These are phyloP conservation scores for Teleopsis dalmanni DNA, from an alignment of 1,140 invertebrate species.

Conservation along the genomic window DNA sequence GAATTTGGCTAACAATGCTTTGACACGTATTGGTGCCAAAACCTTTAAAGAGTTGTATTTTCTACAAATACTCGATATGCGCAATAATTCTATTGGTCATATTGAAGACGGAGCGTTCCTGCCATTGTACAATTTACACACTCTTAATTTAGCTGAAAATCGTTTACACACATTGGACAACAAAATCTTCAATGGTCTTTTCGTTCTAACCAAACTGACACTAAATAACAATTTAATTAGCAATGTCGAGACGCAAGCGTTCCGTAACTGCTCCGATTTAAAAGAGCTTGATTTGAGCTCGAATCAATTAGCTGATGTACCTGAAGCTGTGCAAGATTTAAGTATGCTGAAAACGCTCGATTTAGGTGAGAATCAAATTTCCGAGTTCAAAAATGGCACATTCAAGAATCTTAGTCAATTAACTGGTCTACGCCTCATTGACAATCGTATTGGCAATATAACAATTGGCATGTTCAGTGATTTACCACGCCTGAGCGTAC, in stretches of 20 bases:
- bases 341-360: constrained; percentile 69
- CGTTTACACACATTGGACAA: constrained; percentile 64
- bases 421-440: constrained; percentile 69
- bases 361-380: constrained; percentile 73
- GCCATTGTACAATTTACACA: constrained; percentile 74
- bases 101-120: constrained; percentile 72
- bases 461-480: constrained; percentile 62
- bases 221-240: constrained; percentile 71
- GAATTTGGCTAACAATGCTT: constrained; percentile 60
- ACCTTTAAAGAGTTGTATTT: constrained; percentile 75
- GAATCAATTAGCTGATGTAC: constrained; percentile 67
- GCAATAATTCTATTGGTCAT: constrained; percentile 67
- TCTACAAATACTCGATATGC: constrained; percentile 70
- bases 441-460: constrained; percentile 72
- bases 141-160: constrained; percentile 69
- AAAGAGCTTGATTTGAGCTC: constrained; percentile 75
- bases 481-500: constrained; percentile 64
- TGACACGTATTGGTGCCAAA: constrained; percentile 56
- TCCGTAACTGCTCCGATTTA: constrained; percentile 70
- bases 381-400: constrained; percentile 61
- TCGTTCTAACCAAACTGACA: constrained; percentile 68
- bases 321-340: constrained; percentile 66
- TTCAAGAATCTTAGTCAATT: constrained; percentile 67
- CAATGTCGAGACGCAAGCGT: constrained; percentile 66
- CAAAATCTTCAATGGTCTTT: constrained; percentile 70